Conservation (phyloP, 1,140 invertebrate genomes). For the Achatina immaculata region DNA sequence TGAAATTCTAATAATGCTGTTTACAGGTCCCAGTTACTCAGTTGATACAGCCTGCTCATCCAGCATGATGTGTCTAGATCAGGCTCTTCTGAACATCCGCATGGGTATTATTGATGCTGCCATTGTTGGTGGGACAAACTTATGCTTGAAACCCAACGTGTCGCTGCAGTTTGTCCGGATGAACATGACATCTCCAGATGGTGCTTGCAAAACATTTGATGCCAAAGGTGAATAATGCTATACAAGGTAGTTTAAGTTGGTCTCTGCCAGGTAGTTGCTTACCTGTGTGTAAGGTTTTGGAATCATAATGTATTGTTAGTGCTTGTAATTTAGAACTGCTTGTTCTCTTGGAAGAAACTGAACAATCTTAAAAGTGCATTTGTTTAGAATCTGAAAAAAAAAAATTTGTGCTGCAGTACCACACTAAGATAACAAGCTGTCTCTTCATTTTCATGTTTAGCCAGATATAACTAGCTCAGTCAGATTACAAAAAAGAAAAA, state of each 20-base stretch:
- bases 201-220: conserved; percentile 95
- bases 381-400: too few relatives aligned
- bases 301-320: too few relatives aligned
- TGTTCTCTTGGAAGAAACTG: too few relatives aligned
- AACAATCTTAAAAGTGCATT: too few relatives aligned
- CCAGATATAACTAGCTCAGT: too few relatives aligned
- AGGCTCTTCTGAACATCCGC: conserved; percentile 86
- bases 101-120: conserved; percentile 91
- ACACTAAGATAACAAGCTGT: too few relatives aligned
- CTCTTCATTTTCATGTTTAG: too few relatives aligned
- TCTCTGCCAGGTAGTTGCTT: background rate
- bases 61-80: conserved; percentile 87
- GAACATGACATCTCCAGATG: conserved; percentile 90
- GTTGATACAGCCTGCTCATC: conserved; percentile 97
- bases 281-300: background rate
- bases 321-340: too few relatives aligned
- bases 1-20: background rate
- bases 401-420: too few relatives aligned
- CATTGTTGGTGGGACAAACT: conserved; percentile 88
- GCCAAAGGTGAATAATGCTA: conserved; percentile 76
- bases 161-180: conserved; percentile 94
- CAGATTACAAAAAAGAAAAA: too few relatives aligned
- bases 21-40: conserved; percentile 87
- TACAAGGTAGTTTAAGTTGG: background rate
- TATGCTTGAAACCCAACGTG: conserved; percentile 87